Evolutionary conservation across 2,888 invertebrate species (phyloP).

Genomic region (Serripes groenlandicus): DNA sequence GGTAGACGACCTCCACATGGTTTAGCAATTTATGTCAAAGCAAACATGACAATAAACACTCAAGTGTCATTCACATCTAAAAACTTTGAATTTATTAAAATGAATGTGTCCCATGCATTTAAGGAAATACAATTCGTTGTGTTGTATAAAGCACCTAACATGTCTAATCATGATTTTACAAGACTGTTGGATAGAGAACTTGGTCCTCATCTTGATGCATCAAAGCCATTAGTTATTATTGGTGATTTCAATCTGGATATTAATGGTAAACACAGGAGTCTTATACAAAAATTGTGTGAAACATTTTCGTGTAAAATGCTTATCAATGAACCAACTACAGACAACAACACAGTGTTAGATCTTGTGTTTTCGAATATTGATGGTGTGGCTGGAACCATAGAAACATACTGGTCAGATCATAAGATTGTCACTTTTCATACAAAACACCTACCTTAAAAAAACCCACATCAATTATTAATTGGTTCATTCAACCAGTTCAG

Average conservation of each 20-base stretch:
- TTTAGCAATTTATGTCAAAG: constrained; percentile 43
- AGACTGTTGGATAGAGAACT: constrained; percentile 1
- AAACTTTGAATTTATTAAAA: constrained; percentile 21
- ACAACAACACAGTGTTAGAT: constrained; percentile 21
- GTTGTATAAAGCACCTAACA: constrained; percentile 31
- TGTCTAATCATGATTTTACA: neutral
- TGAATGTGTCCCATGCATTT: neutral
- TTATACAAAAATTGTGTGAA: constrained; percentile 13
- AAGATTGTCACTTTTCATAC: constrained; percentile 33
- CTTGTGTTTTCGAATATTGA: constrained; percentile 19
- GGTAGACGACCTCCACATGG: constrained; percentile 52
- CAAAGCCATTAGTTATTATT: constrained; percentile 31
- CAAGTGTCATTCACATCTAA: neutral
- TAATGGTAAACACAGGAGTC: neutral
- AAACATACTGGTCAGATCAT: constrained; percentile 51
- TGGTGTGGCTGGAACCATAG: constrained; percentile 11
- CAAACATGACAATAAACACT: neutral
- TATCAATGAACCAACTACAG: constrained; percentile 21
- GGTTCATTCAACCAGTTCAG: too few species aligned
- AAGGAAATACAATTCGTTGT: constrained; percentile 36
- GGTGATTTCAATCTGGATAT: constrained; percentile 49
- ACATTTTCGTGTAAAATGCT: constrained; percentile 19
- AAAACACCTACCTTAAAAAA: neutral
- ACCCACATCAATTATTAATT: too few species aligned
- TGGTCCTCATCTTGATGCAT: neutral